These are phyloP conservation scores for Decapterus maruadsi DNA, from an alignment of 2,797 vertebrate genomes.

Conservation along the genomic window DNA sequence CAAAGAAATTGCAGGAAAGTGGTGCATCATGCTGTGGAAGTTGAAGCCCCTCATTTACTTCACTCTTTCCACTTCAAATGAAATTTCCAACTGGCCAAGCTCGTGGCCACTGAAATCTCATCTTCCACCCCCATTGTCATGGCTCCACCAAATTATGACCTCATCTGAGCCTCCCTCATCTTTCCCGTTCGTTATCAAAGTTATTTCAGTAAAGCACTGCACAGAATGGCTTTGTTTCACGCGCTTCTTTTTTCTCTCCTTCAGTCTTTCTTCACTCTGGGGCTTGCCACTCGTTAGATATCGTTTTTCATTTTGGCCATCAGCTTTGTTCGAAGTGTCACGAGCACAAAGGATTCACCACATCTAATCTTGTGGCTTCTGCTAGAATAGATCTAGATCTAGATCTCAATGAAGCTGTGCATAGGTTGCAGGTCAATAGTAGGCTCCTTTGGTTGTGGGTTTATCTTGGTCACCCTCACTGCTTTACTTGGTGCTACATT, in stretches of 20 bases:
- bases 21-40: too few relatives aligned
- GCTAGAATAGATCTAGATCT: constrained; percentile 15
- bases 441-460: neutral
- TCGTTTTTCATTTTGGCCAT: constrained; percentile 5
- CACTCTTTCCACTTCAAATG: neutral
- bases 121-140: neutral
- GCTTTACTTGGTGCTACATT: neutral
- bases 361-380: constrained; percentile 16
- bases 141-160: too few relatives aligned
- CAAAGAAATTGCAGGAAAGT: too few relatives aligned
- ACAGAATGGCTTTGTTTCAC: neutral
- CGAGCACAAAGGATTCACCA: constrained; percentile 21
- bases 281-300: constrained; percentile 1
- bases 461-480: neutral
- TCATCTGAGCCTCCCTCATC: neutral
- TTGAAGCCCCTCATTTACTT: neutral
- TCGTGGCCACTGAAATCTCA: neutral
- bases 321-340: constrained; percentile 14
- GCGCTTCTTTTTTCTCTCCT: neutral
- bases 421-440: neutral
- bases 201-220: neutral
- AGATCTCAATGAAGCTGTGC: constrained; percentile 1
- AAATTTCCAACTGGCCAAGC: neutral
- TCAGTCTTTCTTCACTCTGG: neutral
- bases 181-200: constrained; percentile 4